Conservation (phyloP, 2,797 vertebrate genomes). For the Falco berigora region DNA sequence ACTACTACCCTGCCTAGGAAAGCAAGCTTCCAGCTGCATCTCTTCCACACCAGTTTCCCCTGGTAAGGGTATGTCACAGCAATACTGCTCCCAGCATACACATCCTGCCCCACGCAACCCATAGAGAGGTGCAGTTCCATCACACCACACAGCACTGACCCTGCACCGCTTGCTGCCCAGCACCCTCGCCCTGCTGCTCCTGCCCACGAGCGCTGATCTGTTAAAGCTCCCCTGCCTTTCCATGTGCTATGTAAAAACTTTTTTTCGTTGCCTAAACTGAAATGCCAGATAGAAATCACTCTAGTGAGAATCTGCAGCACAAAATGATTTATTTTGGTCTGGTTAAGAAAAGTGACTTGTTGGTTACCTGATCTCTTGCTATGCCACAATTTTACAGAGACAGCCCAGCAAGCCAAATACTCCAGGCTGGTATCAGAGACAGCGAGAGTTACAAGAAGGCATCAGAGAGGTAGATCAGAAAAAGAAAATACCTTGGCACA, state of each 20-base stretch:
- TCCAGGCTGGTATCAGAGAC: not conserved
- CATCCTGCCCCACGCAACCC: not conserved
- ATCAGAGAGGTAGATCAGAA: not conserved
- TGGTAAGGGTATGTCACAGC: not conserved
- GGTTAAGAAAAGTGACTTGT: not conserved
- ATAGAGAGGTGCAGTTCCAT: accelerated
- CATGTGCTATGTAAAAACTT: not conserved
- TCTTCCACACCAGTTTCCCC: not conserved
- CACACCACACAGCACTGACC: not conserved
- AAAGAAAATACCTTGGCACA: not conserved
- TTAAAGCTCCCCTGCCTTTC: not conserved
- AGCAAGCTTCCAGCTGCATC: not conserved
- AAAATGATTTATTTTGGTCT: not conserved
- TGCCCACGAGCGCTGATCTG: accelerated
- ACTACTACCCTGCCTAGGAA: not conserved
- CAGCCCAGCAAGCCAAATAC: not conserved
- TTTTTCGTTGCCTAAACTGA: not conserved
- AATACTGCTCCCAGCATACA: not conserved
- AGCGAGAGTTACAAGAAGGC: not conserved
- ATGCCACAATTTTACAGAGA: not conserved
- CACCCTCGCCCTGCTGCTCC: not conserved
- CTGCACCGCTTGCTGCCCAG: accelerated
- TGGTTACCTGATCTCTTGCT: not conserved
- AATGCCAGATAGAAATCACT: not conserved
- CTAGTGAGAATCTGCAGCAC: not conserved